These are phyloP conservation scores for Perithous albicinctus DNA, from an alignment of 2,888 invertebrate genomes.

Conservation along the genomic window DNA sequence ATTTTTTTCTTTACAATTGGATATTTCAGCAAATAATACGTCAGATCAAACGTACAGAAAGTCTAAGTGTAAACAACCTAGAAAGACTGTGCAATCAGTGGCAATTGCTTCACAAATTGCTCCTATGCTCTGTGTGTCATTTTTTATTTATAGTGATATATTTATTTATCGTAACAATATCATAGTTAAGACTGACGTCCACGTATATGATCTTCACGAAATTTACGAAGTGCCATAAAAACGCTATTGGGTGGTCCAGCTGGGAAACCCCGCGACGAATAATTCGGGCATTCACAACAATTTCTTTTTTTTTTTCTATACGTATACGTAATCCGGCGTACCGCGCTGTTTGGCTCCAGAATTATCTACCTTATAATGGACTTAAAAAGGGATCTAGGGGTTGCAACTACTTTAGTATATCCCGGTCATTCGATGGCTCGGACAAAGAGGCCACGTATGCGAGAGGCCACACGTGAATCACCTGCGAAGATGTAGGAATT, in stretches of 20 bases:
- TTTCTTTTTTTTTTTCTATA: constrained; percentile 42
- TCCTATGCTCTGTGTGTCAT: too few relatives aligned
- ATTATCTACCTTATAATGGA: constrained; percentile 59
- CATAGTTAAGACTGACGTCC: too few relatives aligned
- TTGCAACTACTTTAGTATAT: constrained; percentile 25
- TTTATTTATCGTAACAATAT: too few relatives aligned
- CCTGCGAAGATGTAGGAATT: constrained; percentile 45
- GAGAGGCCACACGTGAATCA: constrained; percentile 67
- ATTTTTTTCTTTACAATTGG: too few relatives aligned
- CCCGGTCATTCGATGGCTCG: constrained; percentile 42
- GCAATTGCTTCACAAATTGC: too few relatives aligned
- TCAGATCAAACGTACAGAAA: too few relatives aligned
- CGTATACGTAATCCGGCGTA: constrained; percentile 55
- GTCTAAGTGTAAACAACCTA: too few relatives aligned
- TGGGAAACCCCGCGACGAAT: constrained; percentile 62
- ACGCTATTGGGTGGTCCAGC: constrained; percentile 64
- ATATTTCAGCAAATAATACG: too few relatives aligned
- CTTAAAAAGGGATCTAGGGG: constrained; percentile 13
- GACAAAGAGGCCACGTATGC: constrained; percentile 47
- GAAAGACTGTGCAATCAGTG: too few relatives aligned
- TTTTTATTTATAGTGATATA: too few relatives aligned
- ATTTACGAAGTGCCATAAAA: not conserved
- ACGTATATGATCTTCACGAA: too few relatives aligned
- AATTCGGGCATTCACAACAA: constrained; percentile 14
- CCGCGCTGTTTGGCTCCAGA: constrained; percentile 47